phyloP scores from a whole-genome alignment of 1,140 invertebrate genomes.

The Brachionus rubens region DNA sequence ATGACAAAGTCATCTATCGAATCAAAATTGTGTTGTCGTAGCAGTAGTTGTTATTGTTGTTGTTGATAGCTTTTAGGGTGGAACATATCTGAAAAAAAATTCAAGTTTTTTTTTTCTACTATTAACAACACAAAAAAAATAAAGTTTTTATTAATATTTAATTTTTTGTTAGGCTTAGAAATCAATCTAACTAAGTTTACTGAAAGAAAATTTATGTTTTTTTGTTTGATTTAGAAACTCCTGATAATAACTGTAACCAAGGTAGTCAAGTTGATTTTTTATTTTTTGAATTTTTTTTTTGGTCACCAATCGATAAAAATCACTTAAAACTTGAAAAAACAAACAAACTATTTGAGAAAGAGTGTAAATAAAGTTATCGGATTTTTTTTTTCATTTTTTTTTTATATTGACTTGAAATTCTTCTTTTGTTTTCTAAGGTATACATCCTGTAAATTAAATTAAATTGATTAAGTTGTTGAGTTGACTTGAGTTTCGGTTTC shows the following conservation, averaged over 20 bases:
- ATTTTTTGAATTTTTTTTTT: no score
- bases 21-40: conserved; percentile 23
- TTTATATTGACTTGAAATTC: no score
- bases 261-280: conserved; percentile 26
- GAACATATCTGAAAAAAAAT: conserved; percentile 33
- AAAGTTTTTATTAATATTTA: conserved; percentile 22
- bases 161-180: conserved; percentile 29
- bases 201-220: conserved; percentile 1
- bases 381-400: no score
- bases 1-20: conserved; percentile 41
- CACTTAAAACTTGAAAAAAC: conserved; percentile 4
- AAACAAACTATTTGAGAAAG: conserved; percentile 28
- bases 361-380: conserved; percentile 16
- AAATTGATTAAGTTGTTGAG: conserved; percentile 33
- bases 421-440: no score
- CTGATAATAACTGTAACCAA: not conserved
- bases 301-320: conserved; percentile 21
- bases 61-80: conserved; percentile 30
- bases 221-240: not conserved
- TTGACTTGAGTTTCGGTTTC: no score
- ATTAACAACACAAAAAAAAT: conserved; percentile 17
- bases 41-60: conserved; percentile 41
- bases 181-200: not conserved
- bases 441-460: conserved; percentile 31
- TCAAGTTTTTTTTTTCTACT: conserved; percentile 25